Percentiles rank a stretch among this genome's conserved stretches.
These are phyloP conservation scores for Tapera naevia DNA, from an alignment of 2,797 vertebrate species.

Conservation along the genomic window DNA sequence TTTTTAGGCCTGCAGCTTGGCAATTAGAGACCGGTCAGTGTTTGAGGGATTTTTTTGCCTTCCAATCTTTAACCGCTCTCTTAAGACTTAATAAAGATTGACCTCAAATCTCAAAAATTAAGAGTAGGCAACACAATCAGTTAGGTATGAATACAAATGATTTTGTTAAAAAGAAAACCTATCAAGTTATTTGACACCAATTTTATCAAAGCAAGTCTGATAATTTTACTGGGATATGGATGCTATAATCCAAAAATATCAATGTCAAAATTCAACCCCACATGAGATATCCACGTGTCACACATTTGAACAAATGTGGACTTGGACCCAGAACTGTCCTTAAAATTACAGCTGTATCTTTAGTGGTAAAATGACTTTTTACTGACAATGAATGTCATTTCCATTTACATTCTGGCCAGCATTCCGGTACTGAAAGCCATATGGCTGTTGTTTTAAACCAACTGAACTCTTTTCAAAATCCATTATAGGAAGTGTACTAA, in stretches of 20 bases:
- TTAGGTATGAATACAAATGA: background rate
- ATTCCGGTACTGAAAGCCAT: slow-evolving; percentile 30
- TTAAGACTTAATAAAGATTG: background rate
- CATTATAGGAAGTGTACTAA: background rate
- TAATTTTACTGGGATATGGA: background rate
- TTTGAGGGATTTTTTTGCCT: background rate
- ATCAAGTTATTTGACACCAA: background rate
- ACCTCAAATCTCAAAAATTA: background rate
- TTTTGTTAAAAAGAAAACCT: accelerated
- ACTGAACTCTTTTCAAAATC: slow-evolving; percentile 52
- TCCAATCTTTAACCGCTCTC: background rate
- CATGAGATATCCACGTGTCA: background rate
- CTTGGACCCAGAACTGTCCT: background rate
- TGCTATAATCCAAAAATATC: background rate
- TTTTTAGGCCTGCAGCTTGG: background rate
- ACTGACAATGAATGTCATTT: slow-evolving; percentile 16
- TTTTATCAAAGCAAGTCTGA: background rate
- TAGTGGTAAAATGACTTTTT: slow-evolving; percentile 8
- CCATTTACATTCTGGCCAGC: slow-evolving; percentile 14
- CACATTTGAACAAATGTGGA: background rate
- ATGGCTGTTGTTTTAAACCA: slow-evolving; percentile 33
- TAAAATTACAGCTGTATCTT: background rate
- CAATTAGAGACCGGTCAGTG: background rate
- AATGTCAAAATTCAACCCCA: background rate
- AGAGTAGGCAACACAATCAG: background rate